Conservation (phyloP, 2,797 vertebrate species). For the Enteromius treurensis region DNA sequence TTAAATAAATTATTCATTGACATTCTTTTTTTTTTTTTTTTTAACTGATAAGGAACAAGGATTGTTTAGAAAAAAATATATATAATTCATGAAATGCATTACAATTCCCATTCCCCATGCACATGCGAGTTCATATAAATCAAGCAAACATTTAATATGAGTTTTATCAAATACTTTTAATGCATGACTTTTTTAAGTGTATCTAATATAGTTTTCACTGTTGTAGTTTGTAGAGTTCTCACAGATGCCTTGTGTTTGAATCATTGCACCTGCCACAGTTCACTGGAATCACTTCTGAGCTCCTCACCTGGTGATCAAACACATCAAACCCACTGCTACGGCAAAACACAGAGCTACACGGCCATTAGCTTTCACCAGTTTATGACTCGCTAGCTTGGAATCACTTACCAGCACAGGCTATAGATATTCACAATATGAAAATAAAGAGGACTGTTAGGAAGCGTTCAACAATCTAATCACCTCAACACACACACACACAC, state of each 20-base stretch:
- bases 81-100: not conserved
- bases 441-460: constrained; percentile 33
- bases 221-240: not conserved
- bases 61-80: not conserved
- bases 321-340: not conserved
- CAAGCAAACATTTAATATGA: not conserved
- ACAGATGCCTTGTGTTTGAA: not conserved
- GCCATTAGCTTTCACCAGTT: constrained; percentile 32
- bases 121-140: not conserved
- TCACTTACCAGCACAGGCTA: constrained; percentile 37
- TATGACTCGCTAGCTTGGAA: constrained; percentile 34
- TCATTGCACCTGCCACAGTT: not conserved
- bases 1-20: not conserved
- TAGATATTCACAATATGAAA: constrained; percentile 43
- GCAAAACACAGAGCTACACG: constrained; percentile 2
- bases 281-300: not conserved
- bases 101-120: not conserved
- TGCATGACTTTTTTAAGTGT: not conserved
- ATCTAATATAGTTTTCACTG: not conserved
- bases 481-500: constrained; percentile 27
- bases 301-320: not conserved
- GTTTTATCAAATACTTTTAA: not conserved
- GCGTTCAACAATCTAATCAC: constrained; percentile 38
- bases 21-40: not conserved
- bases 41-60: not conserved